These are phyloP conservation scores for Onthophagus taurus DNA, from an alignment of 1,140 invertebrate species.

Conservation along the genomic window DNA sequence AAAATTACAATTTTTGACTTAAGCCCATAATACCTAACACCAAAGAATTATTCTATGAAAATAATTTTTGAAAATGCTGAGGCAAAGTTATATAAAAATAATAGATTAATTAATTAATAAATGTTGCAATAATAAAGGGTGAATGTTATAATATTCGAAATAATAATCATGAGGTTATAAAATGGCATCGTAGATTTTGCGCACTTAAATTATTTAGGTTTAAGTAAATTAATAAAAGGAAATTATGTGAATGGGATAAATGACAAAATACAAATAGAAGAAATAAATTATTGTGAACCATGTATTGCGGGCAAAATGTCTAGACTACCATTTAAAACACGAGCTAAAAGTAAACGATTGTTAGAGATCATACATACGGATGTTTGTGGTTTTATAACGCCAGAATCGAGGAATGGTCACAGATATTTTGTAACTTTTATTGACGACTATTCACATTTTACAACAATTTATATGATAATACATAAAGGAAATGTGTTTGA, in stretches of 20 bases:
- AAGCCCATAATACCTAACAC: too few species aligned
- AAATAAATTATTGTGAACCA: constrained; percentile 16
- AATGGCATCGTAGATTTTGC: constrained; percentile 12
- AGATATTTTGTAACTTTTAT: constrained; percentile 35
- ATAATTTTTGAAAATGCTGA: too few species aligned
- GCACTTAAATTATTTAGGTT: constrained; percentile 8
- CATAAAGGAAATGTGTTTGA: constrained; percentile 28
- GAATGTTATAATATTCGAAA: constrained; percentile 8
- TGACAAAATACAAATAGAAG: constrained; percentile 8
- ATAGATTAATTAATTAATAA: too few species aligned
- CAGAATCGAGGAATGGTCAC: constrained; percentile 22
- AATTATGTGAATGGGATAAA: constrained; percentile 11
- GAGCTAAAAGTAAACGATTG: constrained; percentile 10
- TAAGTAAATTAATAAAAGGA: constrained; percentile 10
- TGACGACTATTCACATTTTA: constrained; percentile 33
- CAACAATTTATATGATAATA: constrained; percentile 28
- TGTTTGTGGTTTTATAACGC: constrained; percentile 31
- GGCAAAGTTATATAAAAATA: too few species aligned
- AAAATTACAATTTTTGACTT: too few species aligned
- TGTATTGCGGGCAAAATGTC: constrained; percentile 15
- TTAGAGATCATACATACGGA: constrained; percentile 18
- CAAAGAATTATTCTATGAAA: too few species aligned
- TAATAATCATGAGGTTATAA: constrained; percentile 2
- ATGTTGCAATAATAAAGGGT: too few species aligned
- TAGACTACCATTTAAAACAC: constrained; percentile 6